A percentile compares a stretch with the other conserved stretches of the same genome.
Conservation (phyloP, 35 echinoderm and acorn worm genomes). For the Patiria miniata region DNA sequence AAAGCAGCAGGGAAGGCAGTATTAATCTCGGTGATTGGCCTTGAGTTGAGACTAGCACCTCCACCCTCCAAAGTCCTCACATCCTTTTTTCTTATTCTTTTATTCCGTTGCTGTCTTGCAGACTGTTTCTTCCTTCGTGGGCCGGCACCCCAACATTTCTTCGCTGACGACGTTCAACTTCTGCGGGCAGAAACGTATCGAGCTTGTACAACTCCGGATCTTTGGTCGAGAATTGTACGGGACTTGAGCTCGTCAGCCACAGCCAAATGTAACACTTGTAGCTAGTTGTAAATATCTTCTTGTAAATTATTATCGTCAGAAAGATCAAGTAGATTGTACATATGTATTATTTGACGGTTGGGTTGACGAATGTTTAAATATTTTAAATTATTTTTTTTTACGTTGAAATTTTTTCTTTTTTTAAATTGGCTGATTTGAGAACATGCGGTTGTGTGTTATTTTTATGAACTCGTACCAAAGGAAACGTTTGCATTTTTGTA, state of each 20-base stretch:
- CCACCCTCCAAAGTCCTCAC: neutral
- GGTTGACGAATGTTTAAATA: too few species aligned
- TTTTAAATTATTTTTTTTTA: neutral
- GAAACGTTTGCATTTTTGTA: neutral
- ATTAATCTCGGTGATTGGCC: neutral
- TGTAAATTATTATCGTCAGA: conserved; percentile 2
- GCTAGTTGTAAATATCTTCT: conserved; percentile 12
- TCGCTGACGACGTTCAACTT: neutral
- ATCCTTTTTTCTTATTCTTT: neutral
- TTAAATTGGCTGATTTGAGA: neutral
- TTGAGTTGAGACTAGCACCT: neutral
- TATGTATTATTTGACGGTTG: too few species aligned
- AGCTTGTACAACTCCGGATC: neutral
- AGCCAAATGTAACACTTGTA: neutral
- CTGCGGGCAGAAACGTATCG: neutral
- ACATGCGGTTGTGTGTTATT: neutral
- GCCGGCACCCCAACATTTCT: neutral
- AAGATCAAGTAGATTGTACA: too few species aligned
- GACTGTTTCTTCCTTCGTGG: neutral
- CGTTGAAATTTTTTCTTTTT: neutral
- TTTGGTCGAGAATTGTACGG: too few species aligned
- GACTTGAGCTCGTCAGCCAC: too few species aligned
- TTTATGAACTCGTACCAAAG: neutral
- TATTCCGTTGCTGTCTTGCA: neutral
- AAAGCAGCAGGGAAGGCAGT: too few species aligned